Evolutionary conservation across 2,113 vertebrate species (phyloP).

Genomic region (Panthera uncia): DNA sequence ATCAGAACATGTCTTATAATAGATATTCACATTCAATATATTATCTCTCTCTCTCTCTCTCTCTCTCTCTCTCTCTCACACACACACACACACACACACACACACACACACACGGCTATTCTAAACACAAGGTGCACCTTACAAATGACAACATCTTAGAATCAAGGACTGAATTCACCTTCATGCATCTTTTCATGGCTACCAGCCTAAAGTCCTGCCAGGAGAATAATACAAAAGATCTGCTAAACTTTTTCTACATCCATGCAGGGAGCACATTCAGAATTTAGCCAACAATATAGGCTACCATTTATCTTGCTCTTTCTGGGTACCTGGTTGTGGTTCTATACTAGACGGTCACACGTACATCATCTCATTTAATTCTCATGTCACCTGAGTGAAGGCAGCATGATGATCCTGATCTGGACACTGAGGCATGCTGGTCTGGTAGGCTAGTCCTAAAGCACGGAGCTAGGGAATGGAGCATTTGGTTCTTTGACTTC

Average conservation of each 20-base stretch:
- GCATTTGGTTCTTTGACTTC: neutral
- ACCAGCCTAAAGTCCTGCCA: neutral
- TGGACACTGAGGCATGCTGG: neutral
- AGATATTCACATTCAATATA: neutral
- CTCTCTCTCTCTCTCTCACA: neutral
- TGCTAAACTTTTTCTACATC: neutral
- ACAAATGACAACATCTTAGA: neutral
- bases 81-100: neutral
- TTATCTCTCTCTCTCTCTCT: neutral
- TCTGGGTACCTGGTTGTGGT: neutral
- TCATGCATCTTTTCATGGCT: neutral
- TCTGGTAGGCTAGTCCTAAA: neutral
- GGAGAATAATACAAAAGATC: neutral
- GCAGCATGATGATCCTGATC: neutral
- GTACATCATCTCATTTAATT: neutral
- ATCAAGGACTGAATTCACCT: neutral
- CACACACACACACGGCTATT: neutral
- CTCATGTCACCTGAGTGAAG: fast-evolving
- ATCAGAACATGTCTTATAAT: neutral
- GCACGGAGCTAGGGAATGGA: neutral
- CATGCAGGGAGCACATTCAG: neutral
- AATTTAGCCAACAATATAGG: neutral
- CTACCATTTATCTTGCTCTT: neutral
- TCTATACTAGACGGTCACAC: neutral
- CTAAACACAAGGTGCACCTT: neutral